phyloP scores from a whole-genome alignment of 2,113 vertebrate genomes.

The Agelaius phoeniceus region DNA sequence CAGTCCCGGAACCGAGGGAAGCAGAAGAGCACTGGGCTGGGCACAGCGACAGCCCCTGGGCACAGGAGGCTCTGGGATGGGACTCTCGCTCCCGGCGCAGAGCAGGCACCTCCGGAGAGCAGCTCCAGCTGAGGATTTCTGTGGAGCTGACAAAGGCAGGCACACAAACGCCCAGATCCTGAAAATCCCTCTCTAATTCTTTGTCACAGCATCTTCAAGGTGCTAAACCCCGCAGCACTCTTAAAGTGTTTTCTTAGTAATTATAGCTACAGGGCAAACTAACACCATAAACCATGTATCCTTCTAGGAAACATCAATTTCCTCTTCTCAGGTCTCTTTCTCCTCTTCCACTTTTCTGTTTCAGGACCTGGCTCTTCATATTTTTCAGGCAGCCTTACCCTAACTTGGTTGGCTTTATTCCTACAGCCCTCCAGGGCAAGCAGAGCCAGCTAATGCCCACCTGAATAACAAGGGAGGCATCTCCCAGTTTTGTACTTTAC shows the following conservation, averaged over 20 bases:
- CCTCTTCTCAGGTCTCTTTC: background rate
- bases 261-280: background rate
- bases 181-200: background rate
- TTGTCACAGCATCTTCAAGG: background rate
- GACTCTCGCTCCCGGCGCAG: background rate
- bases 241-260: background rate
- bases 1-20: background rate
- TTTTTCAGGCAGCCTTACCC: background rate
- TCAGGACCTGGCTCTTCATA: background rate
- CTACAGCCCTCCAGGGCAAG: background rate
- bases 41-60: background rate
- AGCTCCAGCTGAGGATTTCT: background rate
- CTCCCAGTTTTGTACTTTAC: background rate
- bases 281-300: background rate
- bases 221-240: rapidly evolving
- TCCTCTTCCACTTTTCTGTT: background rate
- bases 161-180: background rate
- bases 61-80: background rate
- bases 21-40: background rate
- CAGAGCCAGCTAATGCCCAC: background rate
- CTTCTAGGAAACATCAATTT: background rate
- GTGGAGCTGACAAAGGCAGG: background rate
- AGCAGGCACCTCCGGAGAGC: background rate
- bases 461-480: background rate
- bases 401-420: background rate